Conservation (phyloP, 1,140 invertebrate genomes). For the Zaprionus tsacasi region DNA sequence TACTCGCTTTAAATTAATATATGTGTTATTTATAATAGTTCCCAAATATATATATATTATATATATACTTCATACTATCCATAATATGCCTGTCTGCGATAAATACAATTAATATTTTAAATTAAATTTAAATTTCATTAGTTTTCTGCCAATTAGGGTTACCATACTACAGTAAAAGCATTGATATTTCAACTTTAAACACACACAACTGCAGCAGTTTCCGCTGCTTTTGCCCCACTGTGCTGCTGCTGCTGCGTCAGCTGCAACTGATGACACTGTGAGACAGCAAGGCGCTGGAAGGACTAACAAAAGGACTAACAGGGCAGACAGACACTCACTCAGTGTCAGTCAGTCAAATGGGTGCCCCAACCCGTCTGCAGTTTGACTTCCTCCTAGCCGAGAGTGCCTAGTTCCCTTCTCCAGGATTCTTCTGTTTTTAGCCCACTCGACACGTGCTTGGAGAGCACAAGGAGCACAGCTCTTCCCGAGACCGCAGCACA, state of each 20-base stretch:
- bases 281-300: constrained; percentile 68
- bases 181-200: neutral
- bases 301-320: constrained; percentile 69
- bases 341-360: constrained; percentile 59
- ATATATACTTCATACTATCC: no score
- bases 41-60: no score
- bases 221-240: neutral
- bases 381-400: no score
- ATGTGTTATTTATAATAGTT: no score
- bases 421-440: constrained; percentile 46
- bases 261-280: constrained; percentile 82
- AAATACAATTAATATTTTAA: no score
- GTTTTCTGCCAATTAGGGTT: neutral
- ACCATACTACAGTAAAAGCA: neutral
- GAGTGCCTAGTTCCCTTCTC: no score
- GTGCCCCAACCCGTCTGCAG: neutral
- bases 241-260: constrained; percentile 67
- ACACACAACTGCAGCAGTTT: neutral
- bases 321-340: constrained; percentile 70
- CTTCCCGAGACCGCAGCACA: neutral
- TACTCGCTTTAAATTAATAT: no score
- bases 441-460: constrained; percentile 80
- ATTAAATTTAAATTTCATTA: no score
- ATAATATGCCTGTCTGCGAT: no score
- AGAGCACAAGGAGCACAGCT: constrained; percentile 21